Evolutionary conservation across 2,113 vertebrate genomes (phyloP).

Genomic region (Forbesichthys papilliferus): DNA sequence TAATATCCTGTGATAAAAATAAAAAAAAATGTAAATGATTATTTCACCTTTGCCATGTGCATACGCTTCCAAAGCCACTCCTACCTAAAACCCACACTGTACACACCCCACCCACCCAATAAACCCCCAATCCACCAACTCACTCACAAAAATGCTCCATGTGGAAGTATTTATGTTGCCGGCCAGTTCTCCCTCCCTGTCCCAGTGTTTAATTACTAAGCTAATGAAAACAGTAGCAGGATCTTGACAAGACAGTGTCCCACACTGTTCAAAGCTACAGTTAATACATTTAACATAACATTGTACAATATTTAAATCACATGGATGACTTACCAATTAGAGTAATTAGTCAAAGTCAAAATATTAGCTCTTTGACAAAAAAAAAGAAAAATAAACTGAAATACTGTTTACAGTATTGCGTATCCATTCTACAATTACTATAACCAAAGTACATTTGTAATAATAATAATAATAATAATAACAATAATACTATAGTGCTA

Average conservation of each 20-base stretch:
- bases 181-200: constrained; percentile 44
- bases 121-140: not conserved
- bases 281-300: not conserved
- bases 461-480: too few relatives aligned
- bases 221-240: constrained; percentile 62
- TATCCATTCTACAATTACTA: too few relatives aligned
- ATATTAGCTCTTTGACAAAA: too few relatives aligned
- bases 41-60: not conserved
- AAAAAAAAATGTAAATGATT: too few relatives aligned
- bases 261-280: constrained; percentile 26
- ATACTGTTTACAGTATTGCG: too few relatives aligned
- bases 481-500: too few relatives aligned
- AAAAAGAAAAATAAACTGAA: too few relatives aligned
- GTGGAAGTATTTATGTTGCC: constrained; percentile 70
- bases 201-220: constrained; percentile 64
- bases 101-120: constrained; percentile 12
- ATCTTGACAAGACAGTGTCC: constrained; percentile 46
- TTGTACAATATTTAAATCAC: constrained; percentile 19
- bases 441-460: too few relatives aligned
- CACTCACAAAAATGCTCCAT: constrained; percentile 51
- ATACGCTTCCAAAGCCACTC: constrained; percentile 31
- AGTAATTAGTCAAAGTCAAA: too few relatives aligned
- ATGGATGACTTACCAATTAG: not conserved
- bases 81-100: constrained; percentile 30
- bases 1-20: too few relatives aligned